These are phyloP conservation scores for Byasa hedistus DNA, from an alignment of 2,888 invertebrate species.

Conservation along the genomic window DNA sequence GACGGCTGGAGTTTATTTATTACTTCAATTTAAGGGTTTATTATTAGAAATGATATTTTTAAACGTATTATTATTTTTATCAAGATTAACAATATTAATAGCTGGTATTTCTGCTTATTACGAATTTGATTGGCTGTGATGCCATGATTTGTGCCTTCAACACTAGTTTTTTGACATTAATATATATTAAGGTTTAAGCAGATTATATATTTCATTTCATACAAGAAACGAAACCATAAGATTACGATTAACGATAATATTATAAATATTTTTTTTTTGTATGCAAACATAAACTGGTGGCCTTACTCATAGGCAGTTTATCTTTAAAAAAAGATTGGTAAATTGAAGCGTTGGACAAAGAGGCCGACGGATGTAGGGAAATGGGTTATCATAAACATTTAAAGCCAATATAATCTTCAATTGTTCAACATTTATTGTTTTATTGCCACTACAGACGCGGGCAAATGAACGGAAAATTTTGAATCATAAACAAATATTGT, in stretches of 20 bases:
- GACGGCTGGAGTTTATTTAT: slow-evolving; percentile 86
- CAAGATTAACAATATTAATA: slow-evolving; percentile 82
- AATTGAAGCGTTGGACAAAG: slow-evolving; percentile 39
- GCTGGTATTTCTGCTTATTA: slow-evolving; percentile 81
- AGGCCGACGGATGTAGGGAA: slow-evolving; percentile 48
- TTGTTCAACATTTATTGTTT: slow-evolving; percentile 51
- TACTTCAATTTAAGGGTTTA: slow-evolving; percentile 84
- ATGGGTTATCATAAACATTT: slow-evolving; percentile 51
- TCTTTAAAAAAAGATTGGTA: too few relatives aligned
- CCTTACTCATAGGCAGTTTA: too few relatives aligned
- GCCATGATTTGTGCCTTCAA: too few relatives aligned
- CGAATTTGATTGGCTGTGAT: slow-evolving; percentile 85
- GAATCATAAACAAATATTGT: background rate
- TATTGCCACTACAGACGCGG: slow-evolving; percentile 38
- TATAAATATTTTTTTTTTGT: too few relatives aligned
- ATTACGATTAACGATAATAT: too few relatives aligned
- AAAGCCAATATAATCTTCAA: slow-evolving; percentile 43
- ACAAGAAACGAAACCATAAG: too few relatives aligned
- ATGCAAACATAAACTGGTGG: too few relatives aligned
- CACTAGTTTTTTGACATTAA: too few relatives aligned
- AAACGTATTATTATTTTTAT: slow-evolving; percentile 70
- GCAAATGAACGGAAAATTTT: background rate
- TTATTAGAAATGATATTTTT: slow-evolving; percentile 62
- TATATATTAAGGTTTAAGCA: too few relatives aligned
- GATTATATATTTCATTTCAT: too few relatives aligned